Conservation (phyloP, 2,113 vertebrate genomes). For the Litocranius walleri region DNA sequence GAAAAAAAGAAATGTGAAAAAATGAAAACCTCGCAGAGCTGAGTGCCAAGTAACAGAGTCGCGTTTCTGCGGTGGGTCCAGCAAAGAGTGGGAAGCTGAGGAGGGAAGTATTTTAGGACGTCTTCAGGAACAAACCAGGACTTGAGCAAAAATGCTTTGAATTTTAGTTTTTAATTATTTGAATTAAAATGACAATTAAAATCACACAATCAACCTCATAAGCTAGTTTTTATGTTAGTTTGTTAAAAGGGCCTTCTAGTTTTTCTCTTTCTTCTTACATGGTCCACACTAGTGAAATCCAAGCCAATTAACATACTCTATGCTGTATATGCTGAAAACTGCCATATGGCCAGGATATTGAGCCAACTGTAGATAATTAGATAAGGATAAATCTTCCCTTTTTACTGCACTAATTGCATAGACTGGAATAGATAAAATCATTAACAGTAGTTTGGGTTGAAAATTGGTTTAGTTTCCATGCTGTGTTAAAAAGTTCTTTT, state of each 20-base stretch:
- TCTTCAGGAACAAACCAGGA: background rate
- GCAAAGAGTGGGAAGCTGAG: fast-evolving
- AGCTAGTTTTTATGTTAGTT: background rate
- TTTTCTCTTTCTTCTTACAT: background rate
- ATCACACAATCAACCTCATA: background rate
- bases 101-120: background rate
- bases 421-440: background rate
- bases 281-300: background rate
- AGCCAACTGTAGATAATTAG: background rate
- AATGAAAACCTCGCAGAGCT: too few relatives aligned
- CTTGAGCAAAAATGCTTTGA: background rate
- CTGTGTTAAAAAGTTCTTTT: background rate
- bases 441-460: background rate
- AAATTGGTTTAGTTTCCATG: background rate
- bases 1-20: background rate
- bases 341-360: background rate
- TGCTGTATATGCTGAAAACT: background rate
- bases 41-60: background rate
- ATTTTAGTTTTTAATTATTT: background rate
- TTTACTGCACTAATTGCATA: background rate
- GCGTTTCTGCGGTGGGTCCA: fast-evolving
- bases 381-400: background rate
- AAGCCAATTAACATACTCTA: background rate
- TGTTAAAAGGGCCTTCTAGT: background rate
- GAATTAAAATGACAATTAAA: background rate